Conservation (phyloP, 2,113 vertebrate species). For the Lichenostomus cassidix region DNA sequence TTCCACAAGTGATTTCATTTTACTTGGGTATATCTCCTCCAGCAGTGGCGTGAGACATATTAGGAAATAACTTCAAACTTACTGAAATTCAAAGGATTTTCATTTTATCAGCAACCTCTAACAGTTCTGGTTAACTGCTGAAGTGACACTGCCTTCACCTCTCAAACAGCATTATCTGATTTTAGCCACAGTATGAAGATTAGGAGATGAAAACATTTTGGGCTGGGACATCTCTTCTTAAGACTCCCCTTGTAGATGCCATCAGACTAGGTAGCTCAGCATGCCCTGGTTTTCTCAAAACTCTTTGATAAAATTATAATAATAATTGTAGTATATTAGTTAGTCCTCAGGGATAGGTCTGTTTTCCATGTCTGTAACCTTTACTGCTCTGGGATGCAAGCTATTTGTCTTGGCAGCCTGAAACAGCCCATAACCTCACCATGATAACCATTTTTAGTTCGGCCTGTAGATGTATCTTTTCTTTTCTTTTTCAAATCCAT, state of each 20-base stretch:
- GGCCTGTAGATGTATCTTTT: neutral
- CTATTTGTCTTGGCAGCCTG: slow-evolving; percentile 64
- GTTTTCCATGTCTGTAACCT: slow-evolving; percentile 62
- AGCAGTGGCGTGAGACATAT: neutral
- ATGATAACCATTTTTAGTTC: slow-evolving; percentile 62
- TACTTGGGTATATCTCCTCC: neutral
- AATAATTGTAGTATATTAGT: slow-evolving; percentile 53
- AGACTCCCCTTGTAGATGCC: neutral
- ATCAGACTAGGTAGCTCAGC: slow-evolving; percentile 3
- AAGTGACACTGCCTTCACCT: neutral
- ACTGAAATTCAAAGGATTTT: neutral
- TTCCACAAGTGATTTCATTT: neutral
- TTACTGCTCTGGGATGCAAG: slow-evolving; percentile 55
- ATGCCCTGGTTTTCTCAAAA: neutral
- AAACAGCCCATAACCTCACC: slow-evolving; percentile 48
- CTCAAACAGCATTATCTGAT: neutral
- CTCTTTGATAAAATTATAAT: slow-evolving; percentile 22
- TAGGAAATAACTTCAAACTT: neutral
- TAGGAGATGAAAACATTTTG: neutral
- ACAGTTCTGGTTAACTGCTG: neutral
- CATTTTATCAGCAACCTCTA: neutral
- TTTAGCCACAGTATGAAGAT: neutral
- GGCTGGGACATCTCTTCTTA: neutral
- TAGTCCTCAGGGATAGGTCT: slow-evolving; percentile 52
- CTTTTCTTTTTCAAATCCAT: neutral